Evolutionary conservation across 92 coral and sea anemone species (phyloP).

Genomic region (Epizoanthus rinbou): DNA sequence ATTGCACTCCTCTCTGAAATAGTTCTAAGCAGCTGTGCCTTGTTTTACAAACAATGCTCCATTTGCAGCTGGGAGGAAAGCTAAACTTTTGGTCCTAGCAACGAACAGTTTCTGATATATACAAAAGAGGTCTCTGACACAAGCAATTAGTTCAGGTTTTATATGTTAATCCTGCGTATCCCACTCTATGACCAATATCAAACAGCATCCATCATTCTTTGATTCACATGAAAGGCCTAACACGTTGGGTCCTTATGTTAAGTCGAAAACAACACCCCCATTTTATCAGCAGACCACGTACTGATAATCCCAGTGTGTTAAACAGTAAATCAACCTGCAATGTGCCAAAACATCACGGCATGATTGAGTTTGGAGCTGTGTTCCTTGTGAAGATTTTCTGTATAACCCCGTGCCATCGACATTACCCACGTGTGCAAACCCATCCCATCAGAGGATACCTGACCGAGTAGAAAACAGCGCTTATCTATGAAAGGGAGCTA

Average conservation of each 20-base stretch:
- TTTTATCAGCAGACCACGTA: conserved; percentile 49
- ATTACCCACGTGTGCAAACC: conserved; percentile 23
- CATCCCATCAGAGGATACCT: conserved; percentile 53
- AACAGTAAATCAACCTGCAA: conserved; percentile 31
- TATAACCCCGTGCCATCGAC: conserved; percentile 6
- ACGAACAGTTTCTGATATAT: conserved; percentile 76
- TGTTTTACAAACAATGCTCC: conserved; percentile 78
- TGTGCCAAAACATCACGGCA: conserved; percentile 32
- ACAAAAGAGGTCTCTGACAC: conserved; percentile 81
- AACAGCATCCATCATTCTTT: conserved; percentile 51
- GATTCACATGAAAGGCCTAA: conserved; percentile 53
- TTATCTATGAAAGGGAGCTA: conserved; percentile 15
- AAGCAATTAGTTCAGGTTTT: conserved; percentile 74
- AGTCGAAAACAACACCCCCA: conserved; percentile 44
- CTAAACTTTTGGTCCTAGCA: conserved; percentile 80
- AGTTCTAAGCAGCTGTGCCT: conserved; percentile 85
- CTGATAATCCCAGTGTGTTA: conserved; percentile 10
- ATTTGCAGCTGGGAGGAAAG: conserved; percentile 87
- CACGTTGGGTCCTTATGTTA: conserved; percentile 59
- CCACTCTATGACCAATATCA: conserved; percentile 65
- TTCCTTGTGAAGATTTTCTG: conserved; percentile 9
- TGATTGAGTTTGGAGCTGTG: conserved; percentile 11
- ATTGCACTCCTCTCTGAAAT: conserved; percentile 78
- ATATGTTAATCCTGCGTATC: conserved; percentile 62
- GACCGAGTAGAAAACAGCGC: conserved; percentile 22